Base-by-base conservation (phyloP, 2,888 invertebrate genomes). In the Plagodis dolabraria region DNA sequence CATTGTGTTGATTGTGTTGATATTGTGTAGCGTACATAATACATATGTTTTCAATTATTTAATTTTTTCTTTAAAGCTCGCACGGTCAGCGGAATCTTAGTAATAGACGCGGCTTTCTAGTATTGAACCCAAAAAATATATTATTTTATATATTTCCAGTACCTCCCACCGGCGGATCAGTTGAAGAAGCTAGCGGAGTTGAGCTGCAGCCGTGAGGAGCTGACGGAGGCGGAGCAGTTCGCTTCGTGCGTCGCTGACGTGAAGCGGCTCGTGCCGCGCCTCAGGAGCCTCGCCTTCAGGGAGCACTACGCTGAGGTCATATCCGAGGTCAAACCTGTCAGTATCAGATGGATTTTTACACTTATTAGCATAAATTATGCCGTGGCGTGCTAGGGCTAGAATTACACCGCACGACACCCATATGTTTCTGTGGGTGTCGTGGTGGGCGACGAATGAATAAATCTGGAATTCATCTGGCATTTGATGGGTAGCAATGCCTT, bases 171-270 rank as follows among this genome's bases (percentile, higher is more conserved):
- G 5, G 96, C 97, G 60, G 99, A 99, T 77, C 97, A 98, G 75
- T 89, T 99, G 22, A 96, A 96, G 68, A 96, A 97, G 72, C 86
- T 99, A 7, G 95, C 97, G 35, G 96, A 96, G 64, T 94, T 96
- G 65, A 96, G 97, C 77, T 95, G 95, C 61, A 93, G 95, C 12
- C 96, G 96, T 77, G 89, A 89, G 2, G 96, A 98, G 9, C 86
- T 98, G 62, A 96, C 97, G 0, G 98, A 98, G 70, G 98, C 99
- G 0, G 99, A 99, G 82, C 98, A 98, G 84, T 99, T 99, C 87
- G 97, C 97, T 51, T 96, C 98, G 0, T 97, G 97, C 35, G 96
- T 99, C 75, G 96, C 98, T 0, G 96, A 97, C 77, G 95, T 99
- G 11, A 98, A 98, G 86, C 93, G 98, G 7, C 91, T 99, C 7